Base-by-base conservation (phyloP, 1,140 invertebrate genomes). In the Helicoverpa armigera region DNA sequence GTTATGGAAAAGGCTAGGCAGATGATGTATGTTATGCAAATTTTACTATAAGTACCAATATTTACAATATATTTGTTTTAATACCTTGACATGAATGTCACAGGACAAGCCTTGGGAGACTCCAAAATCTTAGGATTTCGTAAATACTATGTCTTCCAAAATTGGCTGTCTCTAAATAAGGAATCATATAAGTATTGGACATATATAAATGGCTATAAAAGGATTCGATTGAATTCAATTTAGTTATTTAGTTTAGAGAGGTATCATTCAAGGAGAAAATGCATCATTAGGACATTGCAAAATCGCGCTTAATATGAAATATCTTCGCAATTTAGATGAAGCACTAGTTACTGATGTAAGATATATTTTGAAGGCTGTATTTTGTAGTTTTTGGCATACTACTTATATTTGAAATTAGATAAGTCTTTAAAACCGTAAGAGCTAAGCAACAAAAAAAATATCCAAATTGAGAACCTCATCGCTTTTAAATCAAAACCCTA, bases 21-120 rank as follows among this genome's bases (percentile, higher is more conserved):
- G 35, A 7, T 43, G 35, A 43, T 43, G 35, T 43, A 9, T 43
- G 1, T 7, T 9, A 43, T 43, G 5, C 35, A 43, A 43, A 43
- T 43, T 5, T 9, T 9, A 43, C 5, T 43, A 5, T 43, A 43
- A 0, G 5, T 43, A 43, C 35, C 5, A 43, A 43, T 23, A 23
- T 23, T 23, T 35, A 35, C 35, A 35, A 35, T 35, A 63, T 14
- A 35, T 63, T 13, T 13, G 29, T 29, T 23, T 23, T 11, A 61
- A 48, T 43, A 18, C 63, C 63, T 67, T 48, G 63, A 67, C 63
- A 50, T n/a, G 16, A 3, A 7, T 67, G 43, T 2, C 35, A n/a
- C 63, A 48, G 63, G 43, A 48, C 18, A 18, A 35, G 48, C 63
- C 63, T 67, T 67, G 63, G n/a, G 63, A 16, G 35, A 18, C 18